These are phyloP conservation scores for Athrips mouffetella DNA, from an alignment of 2,888 invertebrate species.

Conservation along the genomic window DNA sequence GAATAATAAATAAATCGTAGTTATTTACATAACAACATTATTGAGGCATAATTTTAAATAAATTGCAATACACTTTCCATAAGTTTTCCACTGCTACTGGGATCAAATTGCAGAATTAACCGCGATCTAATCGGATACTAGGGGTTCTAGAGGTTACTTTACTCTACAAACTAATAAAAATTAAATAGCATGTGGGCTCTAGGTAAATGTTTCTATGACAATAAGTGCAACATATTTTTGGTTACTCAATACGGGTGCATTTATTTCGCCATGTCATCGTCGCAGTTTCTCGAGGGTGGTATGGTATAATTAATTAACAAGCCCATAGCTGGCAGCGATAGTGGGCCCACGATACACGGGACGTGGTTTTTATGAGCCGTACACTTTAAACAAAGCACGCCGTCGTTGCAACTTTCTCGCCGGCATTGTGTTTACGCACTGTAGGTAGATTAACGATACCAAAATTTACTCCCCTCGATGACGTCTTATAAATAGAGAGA, in stretches of 20 bases:
- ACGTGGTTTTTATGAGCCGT: constrained; percentile 36
- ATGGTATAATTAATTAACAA: constrained; percentile 45
- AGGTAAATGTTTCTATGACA: too few species aligned
- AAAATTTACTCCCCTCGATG: constrained; percentile 26
- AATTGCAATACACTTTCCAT: too few species aligned
- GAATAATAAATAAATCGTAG: too few species aligned
- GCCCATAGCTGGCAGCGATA: constrained; percentile 35
- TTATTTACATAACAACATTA: too few species aligned
- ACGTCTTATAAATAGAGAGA: constrained; percentile 4
- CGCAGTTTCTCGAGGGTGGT: constrained; percentile 21
- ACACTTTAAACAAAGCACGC: constrained; percentile 32
- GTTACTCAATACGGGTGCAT: too few species aligned
- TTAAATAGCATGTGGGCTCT: background rate
- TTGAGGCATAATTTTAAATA: too few species aligned
- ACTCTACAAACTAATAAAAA: too few species aligned
- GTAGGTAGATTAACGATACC: constrained; percentile 28
- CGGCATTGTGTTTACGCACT: constrained; percentile 30
- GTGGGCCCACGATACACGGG: constrained; percentile 27
- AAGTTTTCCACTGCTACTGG: too few species aligned
- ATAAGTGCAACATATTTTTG: too few species aligned
- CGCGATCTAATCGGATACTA: too few species aligned
- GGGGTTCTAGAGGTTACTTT: too few species aligned
- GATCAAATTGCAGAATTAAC: too few species aligned
- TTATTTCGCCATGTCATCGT: constrained; percentile 10
- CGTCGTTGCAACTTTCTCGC: constrained; percentile 14